Evolutionary conservation across 1,140 invertebrate genomes (phyloP).

Genomic region (Drosophila chauvacae): DNA sequence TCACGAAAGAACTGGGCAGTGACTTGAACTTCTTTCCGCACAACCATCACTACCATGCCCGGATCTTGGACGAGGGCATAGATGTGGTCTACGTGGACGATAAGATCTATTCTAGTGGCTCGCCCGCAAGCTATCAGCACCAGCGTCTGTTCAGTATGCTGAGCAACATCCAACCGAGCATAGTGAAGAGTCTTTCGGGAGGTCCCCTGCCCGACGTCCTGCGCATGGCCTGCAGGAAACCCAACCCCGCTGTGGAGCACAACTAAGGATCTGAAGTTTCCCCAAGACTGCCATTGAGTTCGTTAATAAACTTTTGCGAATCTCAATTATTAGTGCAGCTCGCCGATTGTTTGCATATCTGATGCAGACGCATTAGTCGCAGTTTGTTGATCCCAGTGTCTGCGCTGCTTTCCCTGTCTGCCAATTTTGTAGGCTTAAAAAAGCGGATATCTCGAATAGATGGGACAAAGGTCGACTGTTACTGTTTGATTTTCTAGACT

Average conservation of each 20-base stretch:
- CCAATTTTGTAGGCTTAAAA: constrained; percentile 10
- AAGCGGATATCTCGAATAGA: neutral
- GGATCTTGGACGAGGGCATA: constrained; percentile 62
- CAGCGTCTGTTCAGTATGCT: constrained; percentile 53
- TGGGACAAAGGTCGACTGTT: neutral
- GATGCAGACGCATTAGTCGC: constrained; percentile 67
- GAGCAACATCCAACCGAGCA: constrained; percentile 50
- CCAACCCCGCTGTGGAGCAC: neutral
- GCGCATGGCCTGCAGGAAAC: constrained; percentile 43
- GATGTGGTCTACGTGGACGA: constrained; percentile 65
- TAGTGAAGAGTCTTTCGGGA: constrained; percentile 49
- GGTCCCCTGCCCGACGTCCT: constrained; percentile 15
- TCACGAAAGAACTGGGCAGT: constrained; percentile 61
- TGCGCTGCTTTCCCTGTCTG: constrained; percentile 35
- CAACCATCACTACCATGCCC: constrained; percentile 58
- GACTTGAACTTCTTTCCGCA: constrained; percentile 62
- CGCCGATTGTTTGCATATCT: constrained; percentile 53
- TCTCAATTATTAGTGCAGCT: constrained; percentile 4
- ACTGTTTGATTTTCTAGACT: neutral
- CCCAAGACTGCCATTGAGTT: neutral
- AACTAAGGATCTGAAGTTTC: neutral
- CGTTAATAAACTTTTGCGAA: constrained; percentile 32
- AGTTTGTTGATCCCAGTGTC: constrained; percentile 42
- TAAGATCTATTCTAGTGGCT: constrained; percentile 21
- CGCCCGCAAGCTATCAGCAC: constrained; percentile 38